Conservation (phyloP, 2,113 vertebrate species). For the Lepus timidus region DNA sequence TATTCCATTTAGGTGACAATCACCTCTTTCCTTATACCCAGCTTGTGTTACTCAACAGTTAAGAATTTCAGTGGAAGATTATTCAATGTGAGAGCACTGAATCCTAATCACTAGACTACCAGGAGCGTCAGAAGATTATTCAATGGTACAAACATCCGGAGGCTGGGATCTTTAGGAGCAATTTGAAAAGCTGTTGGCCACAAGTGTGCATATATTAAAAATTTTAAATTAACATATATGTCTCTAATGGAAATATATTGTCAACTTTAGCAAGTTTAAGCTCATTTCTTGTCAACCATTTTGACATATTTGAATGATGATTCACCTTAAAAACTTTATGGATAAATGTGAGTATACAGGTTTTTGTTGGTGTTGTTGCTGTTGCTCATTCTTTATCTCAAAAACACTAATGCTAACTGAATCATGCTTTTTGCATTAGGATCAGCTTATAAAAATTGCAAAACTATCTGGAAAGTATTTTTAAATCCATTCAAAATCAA, state of each 20-base stretch:
- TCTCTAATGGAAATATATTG: background rate
- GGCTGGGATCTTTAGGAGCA: background rate
- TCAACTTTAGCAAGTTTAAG: background rate
- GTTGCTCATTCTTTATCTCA: background rate
- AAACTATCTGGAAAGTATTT: conserved; percentile 47
- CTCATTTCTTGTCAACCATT: background rate
- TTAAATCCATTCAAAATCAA: background rate
- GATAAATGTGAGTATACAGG: background rate
- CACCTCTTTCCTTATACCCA: background rate
- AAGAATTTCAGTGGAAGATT: no score
- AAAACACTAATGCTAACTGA: background rate
- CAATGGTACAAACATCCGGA: background rate
- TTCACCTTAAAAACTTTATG: background rate
- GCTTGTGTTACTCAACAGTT: no score
- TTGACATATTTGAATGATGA: background rate
- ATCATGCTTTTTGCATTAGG: background rate
- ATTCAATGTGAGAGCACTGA: background rate
- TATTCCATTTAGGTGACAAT: background rate
- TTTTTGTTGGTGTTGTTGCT: background rate
- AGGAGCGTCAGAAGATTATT: background rate
- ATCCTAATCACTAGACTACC: no score
- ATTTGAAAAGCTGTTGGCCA: background rate
- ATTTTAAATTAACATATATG: background rate
- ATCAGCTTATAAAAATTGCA: conserved; percentile 31
- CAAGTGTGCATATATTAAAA: background rate